phyloP scores from a whole-genome alignment of 2,113 vertebrate species.

The Calcarius ornatus region DNA sequence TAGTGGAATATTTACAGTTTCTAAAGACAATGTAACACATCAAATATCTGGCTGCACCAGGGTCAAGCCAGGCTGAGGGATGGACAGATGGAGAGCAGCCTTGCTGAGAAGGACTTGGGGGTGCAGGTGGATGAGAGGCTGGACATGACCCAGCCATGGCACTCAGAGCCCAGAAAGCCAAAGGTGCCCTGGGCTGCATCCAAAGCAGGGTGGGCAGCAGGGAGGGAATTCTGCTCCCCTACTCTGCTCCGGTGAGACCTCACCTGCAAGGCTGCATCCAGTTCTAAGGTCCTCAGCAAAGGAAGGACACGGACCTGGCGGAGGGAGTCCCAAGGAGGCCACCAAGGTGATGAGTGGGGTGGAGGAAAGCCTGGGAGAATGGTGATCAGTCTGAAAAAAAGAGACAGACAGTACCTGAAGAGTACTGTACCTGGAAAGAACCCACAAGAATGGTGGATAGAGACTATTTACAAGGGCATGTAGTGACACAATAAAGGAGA shows the following conservation, averaged over 20 bases:
- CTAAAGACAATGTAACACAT: not conserved
- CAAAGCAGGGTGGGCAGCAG: not conserved
- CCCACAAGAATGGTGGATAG: not conserved
- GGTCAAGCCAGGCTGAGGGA: fast-evolving
- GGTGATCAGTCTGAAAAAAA: not conserved
- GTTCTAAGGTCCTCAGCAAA: not conserved
- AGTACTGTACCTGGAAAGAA: not conserved
- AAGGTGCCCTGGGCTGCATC: fast-evolving
- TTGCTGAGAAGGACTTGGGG: fast-evolving
- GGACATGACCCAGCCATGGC: not conserved
- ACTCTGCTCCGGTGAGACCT: fast-evolving
- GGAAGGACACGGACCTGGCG: fast-evolving
- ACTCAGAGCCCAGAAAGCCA: not conserved
- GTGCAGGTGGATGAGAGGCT: not conserved
- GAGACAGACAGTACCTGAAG: no score
- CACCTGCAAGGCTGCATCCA: not conserved
- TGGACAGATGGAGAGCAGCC: not conserved
- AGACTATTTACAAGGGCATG: not conserved
- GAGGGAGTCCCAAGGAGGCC: not conserved
- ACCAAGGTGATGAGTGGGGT: fast-evolving
- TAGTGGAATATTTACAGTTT: not conserved
- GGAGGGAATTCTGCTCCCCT: not conserved
- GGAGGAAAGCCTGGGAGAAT: not conserved
- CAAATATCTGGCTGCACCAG: not conserved
- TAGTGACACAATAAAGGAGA: fast-evolving